Conservation (phyloP, 1,140 invertebrate genomes). For the Zaprionus lachaisei region DNA sequence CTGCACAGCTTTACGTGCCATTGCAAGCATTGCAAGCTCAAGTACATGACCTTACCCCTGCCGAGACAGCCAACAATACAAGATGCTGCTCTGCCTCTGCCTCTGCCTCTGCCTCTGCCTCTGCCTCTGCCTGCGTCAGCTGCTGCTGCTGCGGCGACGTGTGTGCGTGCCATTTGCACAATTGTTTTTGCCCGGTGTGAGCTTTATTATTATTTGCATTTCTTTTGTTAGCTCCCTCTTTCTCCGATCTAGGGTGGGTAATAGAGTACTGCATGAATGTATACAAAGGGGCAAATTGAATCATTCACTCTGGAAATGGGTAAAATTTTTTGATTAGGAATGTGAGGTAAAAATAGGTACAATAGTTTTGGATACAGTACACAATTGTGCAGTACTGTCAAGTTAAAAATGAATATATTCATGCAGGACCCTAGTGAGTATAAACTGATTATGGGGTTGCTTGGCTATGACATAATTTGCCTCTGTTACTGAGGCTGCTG, state of each 20-base stretch:
- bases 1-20: constrained; percentile 54
- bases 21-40: constrained; percentile 66
- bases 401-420: too few species aligned
- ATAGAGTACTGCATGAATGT: too few species aligned
- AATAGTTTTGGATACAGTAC: too few species aligned
- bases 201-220: constrained; percentile 66
- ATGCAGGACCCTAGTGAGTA: background rate
- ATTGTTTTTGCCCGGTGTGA: constrained; percentile 48
- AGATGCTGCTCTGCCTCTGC: constrained; percentile 17
- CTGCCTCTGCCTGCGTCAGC: constrained; percentile 7
- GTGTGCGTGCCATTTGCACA: constrained; percentile 73
- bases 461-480: constrained; percentile 55
- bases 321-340: too few species aligned
- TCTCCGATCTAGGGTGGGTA: background rate
- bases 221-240: constrained; percentile 58
- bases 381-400: too few species aligned
- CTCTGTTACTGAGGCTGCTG: background rate
- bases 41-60: constrained; percentile 77
- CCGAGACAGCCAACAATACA: constrained; percentile 23
- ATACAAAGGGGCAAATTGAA: too few species aligned
- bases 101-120: constrained; percentile 3
- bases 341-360: too few species aligned
- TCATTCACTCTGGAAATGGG: too few species aligned
- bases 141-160: constrained; percentile 23
- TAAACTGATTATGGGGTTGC: constrained; percentile 37